Evolutionary conservation across 2,797 vertebrate species (phyloP).

Genomic region (Sternotherus odoratus): DNA sequence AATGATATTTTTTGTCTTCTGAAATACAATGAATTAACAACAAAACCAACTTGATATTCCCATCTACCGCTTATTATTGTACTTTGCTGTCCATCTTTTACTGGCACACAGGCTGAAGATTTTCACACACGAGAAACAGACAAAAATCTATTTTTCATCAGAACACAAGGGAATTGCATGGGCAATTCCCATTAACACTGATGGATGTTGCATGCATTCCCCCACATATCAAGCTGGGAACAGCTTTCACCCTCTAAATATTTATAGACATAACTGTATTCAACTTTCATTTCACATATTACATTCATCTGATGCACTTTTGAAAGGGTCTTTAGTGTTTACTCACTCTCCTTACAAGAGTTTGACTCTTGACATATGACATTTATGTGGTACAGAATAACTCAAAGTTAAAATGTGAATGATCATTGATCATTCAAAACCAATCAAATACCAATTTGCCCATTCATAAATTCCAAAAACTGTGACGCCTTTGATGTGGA

Average conservation of each 20-base stretch:
- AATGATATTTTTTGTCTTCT: conserved; percentile 60
- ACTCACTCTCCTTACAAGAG: conserved; percentile 25
- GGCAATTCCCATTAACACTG: conserved; percentile 23
- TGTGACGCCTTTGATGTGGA: neutral
- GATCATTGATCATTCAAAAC: conserved; percentile 61
- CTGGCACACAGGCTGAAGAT: neutral
- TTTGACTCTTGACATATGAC: conserved; percentile 50
- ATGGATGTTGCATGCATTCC: conserved; percentile 45
- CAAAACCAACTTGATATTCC: conserved; percentile 75
- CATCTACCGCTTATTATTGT: conserved; percentile 56
- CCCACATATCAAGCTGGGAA: neutral
- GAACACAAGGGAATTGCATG: neutral
- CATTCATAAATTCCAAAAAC: conserved; percentile 54
- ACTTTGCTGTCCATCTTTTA: conserved; percentile 41
- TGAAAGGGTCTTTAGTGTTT: neutral
- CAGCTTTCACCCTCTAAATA: neutral
- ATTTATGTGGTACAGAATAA: conserved; percentile 52
- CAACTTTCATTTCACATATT: neutral
- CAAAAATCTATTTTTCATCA: conserved; percentile 22
- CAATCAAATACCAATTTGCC: conserved; percentile 4
- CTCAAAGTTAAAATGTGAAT: conserved; percentile 62
- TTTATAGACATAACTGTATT: neutral
- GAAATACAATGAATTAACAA: conserved; percentile 73
- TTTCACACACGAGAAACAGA: conserved; percentile 64
- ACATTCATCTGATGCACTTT: neutral